Base-by-base conservation (phyloP, 1,140 invertebrate genomes). In the Megalopta genalis region DNA sequence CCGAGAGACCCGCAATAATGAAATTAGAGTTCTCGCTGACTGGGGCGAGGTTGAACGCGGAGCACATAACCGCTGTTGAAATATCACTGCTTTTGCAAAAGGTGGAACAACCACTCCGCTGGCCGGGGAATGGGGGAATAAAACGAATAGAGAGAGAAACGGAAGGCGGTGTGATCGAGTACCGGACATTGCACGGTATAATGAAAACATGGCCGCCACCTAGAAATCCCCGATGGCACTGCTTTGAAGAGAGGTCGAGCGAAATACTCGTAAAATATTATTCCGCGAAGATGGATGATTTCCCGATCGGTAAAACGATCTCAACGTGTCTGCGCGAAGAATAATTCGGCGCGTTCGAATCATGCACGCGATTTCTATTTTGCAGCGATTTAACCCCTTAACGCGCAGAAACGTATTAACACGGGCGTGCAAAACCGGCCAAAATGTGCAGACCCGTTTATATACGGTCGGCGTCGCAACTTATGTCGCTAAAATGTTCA, bases 151-250 rank as follows among this genome's bases (percentile, higher is more conserved):
- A 76, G 80, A 64, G 70, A 64, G 77, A 77, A 74, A 80, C 74
- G 84, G 77, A 85, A 88, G 88, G 86, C 86, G 86, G 79, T 74
- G 84, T 91, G 90, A 91, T 90, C 86, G 88, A 91, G 90, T 81
- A 87, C 86, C 86, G 85, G 88, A 89, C 89, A 91, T 90, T 87
- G 84, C 74, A 73, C 66, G 83, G 59, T 84, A 80, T 90, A 91
- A 91, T 91, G 90, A 91, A 91, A 91, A 91, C 89, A 90, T 90
- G 90, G 89, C 90, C 79, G 90, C 88, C 81, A 89, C 78, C 84
- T 86, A 81, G 78, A 86, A 86, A 86, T 86, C 84, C 79, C 66
- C 69, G 81, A 77, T 83, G 65, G 76, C 72, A 81, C 73, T 68
- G 82, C 75, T 86, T 83, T 77, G 71, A 83, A 84, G 46, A 66